These are phyloP conservation scores for Mycteria americana DNA, from an alignment of 2,797 vertebrate species.

Conservation along the genomic window DNA sequence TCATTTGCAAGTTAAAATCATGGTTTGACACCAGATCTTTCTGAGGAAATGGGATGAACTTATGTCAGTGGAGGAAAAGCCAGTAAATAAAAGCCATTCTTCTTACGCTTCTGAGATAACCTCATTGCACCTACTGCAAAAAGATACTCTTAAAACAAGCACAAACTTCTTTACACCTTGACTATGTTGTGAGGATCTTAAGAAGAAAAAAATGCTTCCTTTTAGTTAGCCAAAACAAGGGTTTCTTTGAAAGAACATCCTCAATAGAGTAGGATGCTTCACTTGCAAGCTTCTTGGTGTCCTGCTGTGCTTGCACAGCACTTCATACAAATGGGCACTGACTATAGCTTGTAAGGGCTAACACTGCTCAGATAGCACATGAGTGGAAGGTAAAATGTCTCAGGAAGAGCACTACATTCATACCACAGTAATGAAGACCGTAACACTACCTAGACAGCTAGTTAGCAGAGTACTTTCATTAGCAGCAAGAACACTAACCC, in stretches of 20 bases:
- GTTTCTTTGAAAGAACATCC: background rate
- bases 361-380: background rate
- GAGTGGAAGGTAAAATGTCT: background rate
- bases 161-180: background rate
- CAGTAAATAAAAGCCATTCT: background rate
- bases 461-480: background rate
- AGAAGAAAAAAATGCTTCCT: background rate
- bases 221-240: background rate
- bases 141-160: background rate
- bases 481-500: background rate
- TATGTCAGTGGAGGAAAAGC: background rate
- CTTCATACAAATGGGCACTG: no score
- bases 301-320: background rate
- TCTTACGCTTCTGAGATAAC: background rate
- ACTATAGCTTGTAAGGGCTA: background rate
- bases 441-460: background rate
- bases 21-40: background rate
- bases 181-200: background rate
- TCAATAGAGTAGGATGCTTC: background rate
- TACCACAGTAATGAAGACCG: fast-evolving
- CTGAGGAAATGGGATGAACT: background rate
- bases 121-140: background rate
- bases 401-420: background rate
- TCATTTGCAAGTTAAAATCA: background rate
- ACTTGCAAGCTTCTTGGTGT: background rate